These are phyloP conservation scores for Coleophora flavipennella DNA, from an alignment of 2,888 invertebrate genomes.

Conservation along the genomic window DNA sequence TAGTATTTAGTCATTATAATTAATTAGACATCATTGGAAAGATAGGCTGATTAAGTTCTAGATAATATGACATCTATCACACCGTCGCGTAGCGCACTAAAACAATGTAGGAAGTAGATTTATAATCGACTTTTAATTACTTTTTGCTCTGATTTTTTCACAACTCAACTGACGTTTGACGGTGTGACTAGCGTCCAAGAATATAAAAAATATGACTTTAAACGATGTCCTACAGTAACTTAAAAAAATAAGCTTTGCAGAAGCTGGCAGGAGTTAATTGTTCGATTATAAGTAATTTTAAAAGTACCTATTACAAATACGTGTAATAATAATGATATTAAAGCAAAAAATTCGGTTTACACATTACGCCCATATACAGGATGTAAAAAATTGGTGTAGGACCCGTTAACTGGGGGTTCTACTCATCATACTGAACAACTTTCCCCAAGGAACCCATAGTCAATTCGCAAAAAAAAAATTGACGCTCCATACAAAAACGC, in stretches of 20 bases:
- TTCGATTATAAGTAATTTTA: constrained; percentile 19
- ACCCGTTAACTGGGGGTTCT: too few species aligned
- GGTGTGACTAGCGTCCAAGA: constrained; percentile 4
- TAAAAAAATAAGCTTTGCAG: neutral
- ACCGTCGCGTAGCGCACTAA: constrained; percentile 13
- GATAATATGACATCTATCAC: constrained; percentile 18
- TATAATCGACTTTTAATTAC: too few species aligned
- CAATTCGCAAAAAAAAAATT: too few species aligned
- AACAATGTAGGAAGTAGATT: too few species aligned
- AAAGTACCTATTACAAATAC: too few species aligned
- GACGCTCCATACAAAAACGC: too few species aligned
- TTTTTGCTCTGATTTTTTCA: too few species aligned
- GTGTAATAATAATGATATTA: constrained; percentile 20
- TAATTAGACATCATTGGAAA: constrained; percentile 29
- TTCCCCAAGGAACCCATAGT: too few species aligned
- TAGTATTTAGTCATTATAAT: too few species aligned
- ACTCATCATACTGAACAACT: too few species aligned
- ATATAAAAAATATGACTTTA: constrained; percentile 3
- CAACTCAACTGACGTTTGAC: too few species aligned
- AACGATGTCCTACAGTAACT: neutral
- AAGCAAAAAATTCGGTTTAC: constrained; percentile 45
- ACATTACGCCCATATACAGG: constrained; percentile 11
- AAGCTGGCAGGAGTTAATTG: constrained; percentile 34
- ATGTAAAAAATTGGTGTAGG: too few species aligned
- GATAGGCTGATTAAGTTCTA: constrained; percentile 17